These are phyloP conservation scores for Lithophane ornitopus DNA, from an alignment of 2,888 invertebrate species.

Conservation along the genomic window DNA sequence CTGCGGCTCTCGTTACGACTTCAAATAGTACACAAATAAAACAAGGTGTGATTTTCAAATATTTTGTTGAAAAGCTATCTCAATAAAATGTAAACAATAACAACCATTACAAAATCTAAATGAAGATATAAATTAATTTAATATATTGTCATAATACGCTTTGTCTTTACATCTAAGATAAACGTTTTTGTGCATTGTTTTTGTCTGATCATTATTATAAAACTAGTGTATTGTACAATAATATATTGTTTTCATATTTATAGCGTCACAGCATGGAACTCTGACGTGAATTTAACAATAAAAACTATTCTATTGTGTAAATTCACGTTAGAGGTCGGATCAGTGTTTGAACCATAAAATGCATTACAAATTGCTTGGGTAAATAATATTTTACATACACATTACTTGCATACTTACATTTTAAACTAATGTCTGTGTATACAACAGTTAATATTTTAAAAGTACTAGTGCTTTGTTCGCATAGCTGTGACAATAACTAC, in stretches of 20 bases:
- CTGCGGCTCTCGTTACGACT: no score
- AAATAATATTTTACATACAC: background rate
- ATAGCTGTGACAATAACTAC: background rate
- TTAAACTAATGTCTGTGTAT: background rate
- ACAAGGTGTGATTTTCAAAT: constrained; percentile 11
- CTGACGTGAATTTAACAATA: background rate
- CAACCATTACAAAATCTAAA: constrained; percentile 1
- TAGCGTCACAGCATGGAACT: background rate
- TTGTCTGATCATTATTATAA: background rate
- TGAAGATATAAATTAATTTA: background rate
- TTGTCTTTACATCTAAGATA: constrained; percentile 1
- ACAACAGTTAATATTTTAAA: background rate
- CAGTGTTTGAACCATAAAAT: background rate
- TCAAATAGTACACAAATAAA: constrained; percentile 9
- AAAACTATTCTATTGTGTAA: background rate
- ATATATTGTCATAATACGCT: constrained; percentile 7
- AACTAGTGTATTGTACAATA: background rate
- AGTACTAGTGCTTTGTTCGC: background rate
- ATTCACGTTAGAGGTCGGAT: no score
- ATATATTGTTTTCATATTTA: background rate
- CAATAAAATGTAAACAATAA: constrained; percentile 9
- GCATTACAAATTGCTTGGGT: background rate
- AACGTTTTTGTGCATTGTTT: background rate
- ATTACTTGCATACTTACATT: background rate
- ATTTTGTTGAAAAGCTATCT: constrained; percentile 19